Percentiles rank a stretch among this genome's conserved stretches.
phyloP scores from a whole-genome alignment of 1,140 invertebrate species.

The Scylla paramamosain region DNA sequence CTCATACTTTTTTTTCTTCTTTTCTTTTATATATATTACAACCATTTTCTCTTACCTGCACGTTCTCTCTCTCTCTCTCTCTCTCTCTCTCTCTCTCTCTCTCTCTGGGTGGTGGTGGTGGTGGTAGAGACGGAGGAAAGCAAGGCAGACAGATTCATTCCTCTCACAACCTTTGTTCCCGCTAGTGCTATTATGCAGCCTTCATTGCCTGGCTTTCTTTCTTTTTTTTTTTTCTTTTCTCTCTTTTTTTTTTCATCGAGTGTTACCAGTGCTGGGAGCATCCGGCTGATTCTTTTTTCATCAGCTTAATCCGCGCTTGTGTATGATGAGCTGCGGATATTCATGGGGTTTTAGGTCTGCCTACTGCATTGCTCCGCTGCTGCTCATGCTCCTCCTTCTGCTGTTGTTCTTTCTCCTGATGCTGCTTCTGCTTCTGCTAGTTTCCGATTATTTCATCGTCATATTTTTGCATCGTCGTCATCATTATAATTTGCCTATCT shows the following conservation, averaged over 20 bases:
- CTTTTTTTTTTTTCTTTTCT: neutral
- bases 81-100: no score
- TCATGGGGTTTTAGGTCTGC: neutral
- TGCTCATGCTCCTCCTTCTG: neutral
- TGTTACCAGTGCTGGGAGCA: neutral
- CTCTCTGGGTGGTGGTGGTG: no score
- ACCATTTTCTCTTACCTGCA: no score
- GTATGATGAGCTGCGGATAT: neutral
- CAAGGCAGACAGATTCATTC: no score
- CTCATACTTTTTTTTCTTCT: no score
- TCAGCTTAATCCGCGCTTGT: neutral
- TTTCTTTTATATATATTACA: no score
- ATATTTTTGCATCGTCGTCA: neutral
- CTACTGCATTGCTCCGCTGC: neutral
- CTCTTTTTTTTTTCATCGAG: neutral
- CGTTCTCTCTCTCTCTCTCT: no score
- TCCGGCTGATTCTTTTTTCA: neutral
- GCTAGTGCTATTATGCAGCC: no score
- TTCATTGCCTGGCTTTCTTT: no score
- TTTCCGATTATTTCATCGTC: neutral
- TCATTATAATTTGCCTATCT: neutral
- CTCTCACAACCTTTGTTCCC: no score
- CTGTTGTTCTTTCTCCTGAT: neutral
- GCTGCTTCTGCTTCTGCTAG: neutral
- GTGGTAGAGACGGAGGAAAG: no score